Base-by-base conservation (phyloP, 2,797 vertebrate species). In the Xenopus petersii region DNA sequence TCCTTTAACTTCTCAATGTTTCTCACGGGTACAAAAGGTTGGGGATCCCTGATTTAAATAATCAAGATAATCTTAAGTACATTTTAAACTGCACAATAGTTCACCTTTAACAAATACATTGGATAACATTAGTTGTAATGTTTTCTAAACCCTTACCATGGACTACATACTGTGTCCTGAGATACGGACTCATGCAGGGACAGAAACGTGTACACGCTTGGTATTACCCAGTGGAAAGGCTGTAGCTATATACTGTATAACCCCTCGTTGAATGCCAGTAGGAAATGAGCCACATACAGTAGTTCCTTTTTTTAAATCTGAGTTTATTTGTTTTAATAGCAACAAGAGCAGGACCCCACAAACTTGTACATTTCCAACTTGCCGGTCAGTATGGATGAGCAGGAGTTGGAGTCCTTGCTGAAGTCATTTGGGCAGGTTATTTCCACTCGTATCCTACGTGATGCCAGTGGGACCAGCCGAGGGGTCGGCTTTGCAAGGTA, bases 261-360 rank as follows among this genome's bases (percentile, higher is more conserved):
- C 33, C 33, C 33, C 33, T 6, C 21, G 21, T 36, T 6, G 54
- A 15, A 55, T 55, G 15, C 13, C 13, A 51, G 54, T 56, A 17
- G 15, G 54, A 56, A 17, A 12, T 16, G 54, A 1, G n/a, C 16
- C 5, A 56, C 16, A 4, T 56, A n/a, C n/a, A n/a, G n/a, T n/a
- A 15, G 7, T 8, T 16, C 54, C 15, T 49, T 62, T 5, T 58
- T 58, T 64, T 2, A 58, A 49, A 49, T 24, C 12, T 17, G 36
- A 49, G 21, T 13, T 67, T 4, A 21, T 42, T 67, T 71, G 17
- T 64, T 73, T 61, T 64, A 77, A 15, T 84, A 97, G 95, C 96
- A 98, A 95, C 96, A 98, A 88, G 96, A 98, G 80, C 95, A 98
- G 88, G 96, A 98, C 87, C 96, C 95, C 81, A 98, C 96, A 83